These are phyloP conservation scores for Sakesphorus luctuosus DNA, from an alignment of 2,113 vertebrate genomes.

Conservation along the genomic window DNA sequence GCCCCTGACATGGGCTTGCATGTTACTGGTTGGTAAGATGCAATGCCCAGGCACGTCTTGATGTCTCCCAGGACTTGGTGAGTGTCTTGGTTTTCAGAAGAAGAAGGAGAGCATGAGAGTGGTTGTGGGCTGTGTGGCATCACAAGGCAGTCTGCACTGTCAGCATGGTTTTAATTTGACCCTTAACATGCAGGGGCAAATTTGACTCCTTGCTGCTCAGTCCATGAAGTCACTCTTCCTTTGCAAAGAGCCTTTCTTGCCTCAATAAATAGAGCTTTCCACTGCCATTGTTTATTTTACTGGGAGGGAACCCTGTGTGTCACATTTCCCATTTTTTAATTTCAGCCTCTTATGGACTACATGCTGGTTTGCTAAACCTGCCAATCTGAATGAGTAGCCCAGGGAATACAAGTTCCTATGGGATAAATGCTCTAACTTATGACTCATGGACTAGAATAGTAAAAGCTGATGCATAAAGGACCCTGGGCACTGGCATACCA, in stretches of 20 bases:
- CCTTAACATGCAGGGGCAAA: not conserved
- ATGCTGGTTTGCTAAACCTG: slow-evolving; percentile 67
- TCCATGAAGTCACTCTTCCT: slow-evolving; percentile 31
- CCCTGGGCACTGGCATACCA: slow-evolving; percentile 39
- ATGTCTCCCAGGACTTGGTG: not conserved
- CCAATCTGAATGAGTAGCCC: slow-evolving; percentile 55
- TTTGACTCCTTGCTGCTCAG: not conserved
- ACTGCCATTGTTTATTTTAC: slow-evolving; percentile 59
- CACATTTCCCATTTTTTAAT: slow-evolving; percentile 55
- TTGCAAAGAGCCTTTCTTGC: slow-evolving; percentile 25
- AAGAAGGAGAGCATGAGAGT: not conserved
- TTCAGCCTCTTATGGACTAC: slow-evolving; percentile 52
- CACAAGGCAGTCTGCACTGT: not conserved
- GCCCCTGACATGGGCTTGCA: not conserved
- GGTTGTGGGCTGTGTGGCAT: fast-evolving
- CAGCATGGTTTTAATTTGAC: not conserved
- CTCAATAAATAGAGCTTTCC: slow-evolving; percentile 57
- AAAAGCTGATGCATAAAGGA: slow-evolving; percentile 32
- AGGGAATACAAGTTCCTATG: slow-evolving; percentile 47
- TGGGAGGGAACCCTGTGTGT: not conserved
- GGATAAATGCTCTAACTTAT: slow-evolving; percentile 58
- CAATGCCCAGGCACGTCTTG: not conserved
- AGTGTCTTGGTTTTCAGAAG: not conserved
- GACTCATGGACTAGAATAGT: slow-evolving; percentile 44
- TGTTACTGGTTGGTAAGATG: not conserved